A percentile compares a stretch with the other conserved stretches of the same genome.
phyloP scores from a whole-genome alignment of 2,888 invertebrate genomes.

The Chalcis sispes region DNA sequence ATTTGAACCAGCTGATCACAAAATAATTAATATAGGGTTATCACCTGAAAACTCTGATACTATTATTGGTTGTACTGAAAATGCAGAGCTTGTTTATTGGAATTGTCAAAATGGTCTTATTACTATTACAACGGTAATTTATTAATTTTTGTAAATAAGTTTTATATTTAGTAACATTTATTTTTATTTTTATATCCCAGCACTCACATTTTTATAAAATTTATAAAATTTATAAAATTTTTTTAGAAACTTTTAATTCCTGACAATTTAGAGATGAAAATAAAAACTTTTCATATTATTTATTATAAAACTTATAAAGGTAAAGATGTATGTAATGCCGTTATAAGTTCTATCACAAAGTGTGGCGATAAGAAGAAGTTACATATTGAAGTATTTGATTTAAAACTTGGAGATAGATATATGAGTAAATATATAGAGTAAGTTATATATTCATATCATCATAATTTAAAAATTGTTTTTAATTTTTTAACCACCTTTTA shows the following conservation, averaged over 20 bases:
- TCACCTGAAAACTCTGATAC: conserved; percentile 75
- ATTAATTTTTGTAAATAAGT: background rate
- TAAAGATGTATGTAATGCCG: conserved; percentile 62
- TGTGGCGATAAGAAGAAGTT: conserved; percentile 55
- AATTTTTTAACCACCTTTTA: conserved; percentile 58
- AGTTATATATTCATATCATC: conserved; percentile 27
- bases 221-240: conserved; percentile 11
- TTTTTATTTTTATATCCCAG: background rate
- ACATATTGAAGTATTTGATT: conserved; percentile 64
- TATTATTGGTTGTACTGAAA: conserved; percentile 78
- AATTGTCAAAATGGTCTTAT: conserved; percentile 78
- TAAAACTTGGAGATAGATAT: conserved; percentile 64
- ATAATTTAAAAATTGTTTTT: conserved; percentile 7
- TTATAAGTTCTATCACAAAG: conserved; percentile 66
- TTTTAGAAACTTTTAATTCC: conserved; percentile 64
- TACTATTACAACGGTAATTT: conserved; percentile 75
- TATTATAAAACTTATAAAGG: conserved; percentile 62
- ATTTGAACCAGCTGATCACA: conserved; percentile 78
- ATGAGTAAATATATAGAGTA: conserved; percentile 51
- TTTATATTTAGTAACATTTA: background rate
- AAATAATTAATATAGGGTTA: conserved; percentile 78
- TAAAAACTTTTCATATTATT: conserved; percentile 71
- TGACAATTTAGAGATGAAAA: conserved; percentile 60
- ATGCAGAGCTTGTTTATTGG: conserved; percentile 80
- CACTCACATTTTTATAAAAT: background rate